These are phyloP conservation scores for Molanna angustata DNA, from an alignment of 2,888 invertebrate genomes.

Conservation along the genomic window DNA sequence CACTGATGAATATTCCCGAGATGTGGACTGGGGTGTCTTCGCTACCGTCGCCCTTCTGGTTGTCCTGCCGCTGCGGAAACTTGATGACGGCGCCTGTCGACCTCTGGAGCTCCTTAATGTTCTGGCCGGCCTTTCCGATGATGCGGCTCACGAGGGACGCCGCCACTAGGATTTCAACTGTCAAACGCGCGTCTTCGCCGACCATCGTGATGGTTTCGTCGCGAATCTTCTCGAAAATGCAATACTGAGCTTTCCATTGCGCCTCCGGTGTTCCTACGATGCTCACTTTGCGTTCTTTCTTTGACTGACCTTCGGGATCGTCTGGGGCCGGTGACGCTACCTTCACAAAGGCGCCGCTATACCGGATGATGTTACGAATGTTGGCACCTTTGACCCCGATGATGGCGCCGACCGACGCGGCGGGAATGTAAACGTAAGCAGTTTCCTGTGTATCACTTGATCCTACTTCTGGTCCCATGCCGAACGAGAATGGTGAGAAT, in stretches of 20 bases:
- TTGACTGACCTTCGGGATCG: neutral
- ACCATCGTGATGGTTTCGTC: neutral
- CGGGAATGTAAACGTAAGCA: constrained; percentile 1
- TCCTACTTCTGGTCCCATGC: neutral
- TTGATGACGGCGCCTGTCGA: neutral
- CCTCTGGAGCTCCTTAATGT: constrained; percentile 1
- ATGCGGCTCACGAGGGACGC: neutral
- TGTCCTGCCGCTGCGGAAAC: neutral
- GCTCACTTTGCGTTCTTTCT: constrained; percentile 1
- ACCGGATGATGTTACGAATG: constrained; percentile 3
- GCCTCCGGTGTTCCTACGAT: constrained; percentile 1
- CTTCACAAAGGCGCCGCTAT: constrained; percentile 4
- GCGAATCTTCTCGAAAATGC: neutral
- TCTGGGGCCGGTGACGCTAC: neutral
- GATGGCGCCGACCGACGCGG: neutral
- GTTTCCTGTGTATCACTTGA: neutral
- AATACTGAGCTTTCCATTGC: constrained; percentile 4
- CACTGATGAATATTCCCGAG: too few relatives aligned
- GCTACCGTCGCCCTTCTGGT: too few relatives aligned
- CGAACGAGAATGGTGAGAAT: neutral
- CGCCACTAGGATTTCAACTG: neutral
- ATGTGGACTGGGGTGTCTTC: too few relatives aligned
- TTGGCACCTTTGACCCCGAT: neutral
- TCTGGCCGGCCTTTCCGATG: constrained; percentile 1
- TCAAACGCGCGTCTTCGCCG: constrained; percentile 1